phyloP scores from a whole-genome alignment of 2,888 invertebrate genomes.

The Eucera pruinosa region DNA sequence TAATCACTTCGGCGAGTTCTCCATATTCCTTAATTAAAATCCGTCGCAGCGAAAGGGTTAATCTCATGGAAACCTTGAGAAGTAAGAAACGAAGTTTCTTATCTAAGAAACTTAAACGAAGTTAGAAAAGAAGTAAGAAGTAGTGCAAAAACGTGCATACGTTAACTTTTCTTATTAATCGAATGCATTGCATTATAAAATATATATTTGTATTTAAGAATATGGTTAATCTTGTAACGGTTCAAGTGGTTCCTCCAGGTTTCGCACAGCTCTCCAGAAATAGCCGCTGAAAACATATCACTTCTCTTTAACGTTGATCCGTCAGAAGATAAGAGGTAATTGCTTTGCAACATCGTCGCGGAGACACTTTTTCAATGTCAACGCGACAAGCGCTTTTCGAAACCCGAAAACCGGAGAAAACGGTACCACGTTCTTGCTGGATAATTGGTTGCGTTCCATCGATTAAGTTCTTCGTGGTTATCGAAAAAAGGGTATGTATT shows the following conservation, averaged over 20 bases:
- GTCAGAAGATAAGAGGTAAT: conserved; percentile 42
- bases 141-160: no score
- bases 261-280: conserved; percentile 37
- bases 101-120: no score
- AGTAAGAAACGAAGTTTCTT: no score
- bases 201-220: background rate
- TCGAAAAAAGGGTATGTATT: conserved; percentile 25
- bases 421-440: conserved; percentile 19
- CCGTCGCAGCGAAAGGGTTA: no score
- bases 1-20: no score
- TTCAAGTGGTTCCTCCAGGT: conserved; percentile 12
- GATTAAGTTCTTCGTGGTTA: conserved; percentile 42
- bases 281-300: conserved; percentile 30
- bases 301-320: conserved; percentile 19
- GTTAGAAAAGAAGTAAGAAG: no score
- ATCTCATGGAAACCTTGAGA: no score
- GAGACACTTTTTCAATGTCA: conserved; percentile 30
- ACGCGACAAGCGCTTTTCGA: background rate
- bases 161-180: no score
- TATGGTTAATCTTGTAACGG: background rate
- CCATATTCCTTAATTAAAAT: no score
- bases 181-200: background rate
- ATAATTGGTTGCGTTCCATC: conserved; percentile 37
- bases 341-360: conserved; percentile 4
- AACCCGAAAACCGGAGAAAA: conserved; percentile 20